phyloP scores from a whole-genome alignment of 37 sponge, comb jelly and placozoan species.

The Crambe crambe region DNA sequence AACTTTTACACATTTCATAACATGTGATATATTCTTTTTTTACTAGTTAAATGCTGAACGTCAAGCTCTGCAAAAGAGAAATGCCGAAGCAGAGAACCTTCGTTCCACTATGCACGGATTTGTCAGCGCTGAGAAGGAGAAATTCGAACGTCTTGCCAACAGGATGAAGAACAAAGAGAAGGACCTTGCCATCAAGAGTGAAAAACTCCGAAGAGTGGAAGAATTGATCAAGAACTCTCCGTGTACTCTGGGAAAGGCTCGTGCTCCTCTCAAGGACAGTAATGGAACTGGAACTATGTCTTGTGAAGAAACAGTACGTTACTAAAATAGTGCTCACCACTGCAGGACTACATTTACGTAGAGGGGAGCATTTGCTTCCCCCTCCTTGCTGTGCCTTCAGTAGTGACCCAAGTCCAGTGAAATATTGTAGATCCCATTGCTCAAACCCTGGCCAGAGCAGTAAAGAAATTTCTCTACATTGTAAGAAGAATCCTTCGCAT shows the following conservation, averaged over 20 bases:
- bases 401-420: too few species aligned
- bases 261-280: constrained; percentile 2
- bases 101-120: constrained; percentile 51
- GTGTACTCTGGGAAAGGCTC: not conserved
- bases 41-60: constrained; percentile 9
- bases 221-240: constrained; percentile 39
- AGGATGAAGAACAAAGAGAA: constrained; percentile 49
- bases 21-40: not conserved
- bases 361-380: too few species aligned
- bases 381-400: too few species aligned
- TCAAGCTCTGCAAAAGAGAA: not conserved
- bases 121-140: constrained; percentile 70
- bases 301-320: not conserved
- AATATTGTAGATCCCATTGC: too few species aligned
- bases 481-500: too few species aligned
- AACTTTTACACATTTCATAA: too few species aligned
- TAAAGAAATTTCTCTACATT: too few species aligned
- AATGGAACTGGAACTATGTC: not conserved
- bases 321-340: too few species aligned
- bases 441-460: too few species aligned
- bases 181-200: constrained; percentile 29
- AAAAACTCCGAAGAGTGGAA: constrained; percentile 57
- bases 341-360: too few species aligned
- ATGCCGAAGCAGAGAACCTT: constrained; percentile 14
- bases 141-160: constrained; percentile 58